Evolutionary conservation across 2,888 invertebrate genomes (phyloP).

Genomic region (Hoplodrina blanda): DNA sequence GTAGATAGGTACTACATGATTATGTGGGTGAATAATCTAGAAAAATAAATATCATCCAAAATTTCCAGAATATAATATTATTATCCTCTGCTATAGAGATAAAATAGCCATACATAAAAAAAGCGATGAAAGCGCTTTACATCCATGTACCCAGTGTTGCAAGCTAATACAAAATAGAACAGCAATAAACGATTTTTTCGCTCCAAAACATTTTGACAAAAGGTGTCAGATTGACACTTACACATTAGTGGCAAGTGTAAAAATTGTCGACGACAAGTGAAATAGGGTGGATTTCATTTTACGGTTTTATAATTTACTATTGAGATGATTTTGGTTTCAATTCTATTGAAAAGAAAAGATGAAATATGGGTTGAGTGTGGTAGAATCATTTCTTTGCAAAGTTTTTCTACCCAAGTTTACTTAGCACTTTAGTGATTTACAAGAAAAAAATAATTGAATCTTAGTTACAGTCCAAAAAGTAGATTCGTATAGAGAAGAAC

Average conservation of each 20-base stretch:
- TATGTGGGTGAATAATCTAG: no score
- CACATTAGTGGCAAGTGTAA: conserved; percentile 80
- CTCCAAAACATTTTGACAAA: conserved; percentile 81
- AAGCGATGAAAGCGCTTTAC: conserved; percentile 66
- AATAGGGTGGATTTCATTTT: conserved; percentile 68
- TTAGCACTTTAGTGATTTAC: no score
- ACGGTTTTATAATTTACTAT: conserved; percentile 61
- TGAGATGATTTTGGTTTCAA: conserved; percentile 50
- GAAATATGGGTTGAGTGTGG: conserved; percentile 23
- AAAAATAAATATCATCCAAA: no score
- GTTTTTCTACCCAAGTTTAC: background rate
- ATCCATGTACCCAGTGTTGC: conserved; percentile 41
- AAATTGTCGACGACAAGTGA: conserved; percentile 70
- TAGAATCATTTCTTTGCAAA: background rate
- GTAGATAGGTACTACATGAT: no score
- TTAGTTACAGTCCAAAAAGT: no score
- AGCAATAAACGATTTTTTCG: conserved; percentile 82
- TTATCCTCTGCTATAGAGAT: background rate
- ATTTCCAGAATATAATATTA: no score
- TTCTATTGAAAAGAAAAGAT: conserved; percentile 42
- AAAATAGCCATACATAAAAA: background rate
- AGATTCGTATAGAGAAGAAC: no score
- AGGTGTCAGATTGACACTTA: conserved; percentile 81
- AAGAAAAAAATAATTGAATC: no score
- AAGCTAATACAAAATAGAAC: conserved; percentile 66